These are phyloP conservation scores for Microcaecilia unicolor DNA, from an alignment of 2,797 vertebrate species.

Conservation along the genomic window DNA sequence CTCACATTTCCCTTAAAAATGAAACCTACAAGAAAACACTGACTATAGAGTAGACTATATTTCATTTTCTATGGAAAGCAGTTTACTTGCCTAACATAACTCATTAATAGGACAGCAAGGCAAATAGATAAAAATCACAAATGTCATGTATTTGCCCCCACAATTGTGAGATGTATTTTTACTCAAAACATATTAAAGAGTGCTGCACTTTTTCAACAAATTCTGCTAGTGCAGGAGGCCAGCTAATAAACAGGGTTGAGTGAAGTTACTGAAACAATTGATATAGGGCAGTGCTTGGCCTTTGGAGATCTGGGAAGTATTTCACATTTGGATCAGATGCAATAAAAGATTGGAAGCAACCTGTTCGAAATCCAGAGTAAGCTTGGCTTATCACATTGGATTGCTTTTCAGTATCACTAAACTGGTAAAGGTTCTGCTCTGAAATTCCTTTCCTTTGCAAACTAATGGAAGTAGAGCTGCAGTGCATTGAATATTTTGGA, in stretches of 20 bases:
- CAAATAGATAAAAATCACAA: constrained; percentile 23
- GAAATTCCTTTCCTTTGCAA: constrained; percentile 19
- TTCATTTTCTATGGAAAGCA: constrained; percentile 8
- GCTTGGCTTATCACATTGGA: constrained; percentile 32
- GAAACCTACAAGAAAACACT: too few species aligned
- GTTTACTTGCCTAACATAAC: not conserved
- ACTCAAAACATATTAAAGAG: constrained; percentile 48
- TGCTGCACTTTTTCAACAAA: constrained; percentile 51
- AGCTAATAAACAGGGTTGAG: constrained; percentile 52
- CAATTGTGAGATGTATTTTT: constrained; percentile 35
- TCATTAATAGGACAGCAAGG: constrained; percentile 12
- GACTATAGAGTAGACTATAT: too few species aligned
- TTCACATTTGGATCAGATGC: constrained; percentile 31
- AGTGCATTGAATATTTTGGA: constrained; percentile 28
- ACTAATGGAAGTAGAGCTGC: constrained; percentile 2
- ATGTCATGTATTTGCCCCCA: constrained; percentile 15
- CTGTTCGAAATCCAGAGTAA: constrained; percentile 21
- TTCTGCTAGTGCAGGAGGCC: constrained; percentile 44
- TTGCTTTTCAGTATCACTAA: constrained; percentile 29
- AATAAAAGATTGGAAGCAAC: constrained; percentile 24
- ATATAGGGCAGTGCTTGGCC: constrained; percentile 17
- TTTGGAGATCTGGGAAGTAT: constrained; percentile 33
- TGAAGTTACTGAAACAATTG: constrained; percentile 24
- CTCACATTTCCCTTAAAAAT: constrained; percentile 2
- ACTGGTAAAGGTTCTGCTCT: constrained; percentile 21